Percentiles rank a stretch among this genome's conserved stretches.
Evolutionary conservation across 2,113 vertebrate genomes (phyloP).

Genomic region (Notechis scutatus): DNA sequence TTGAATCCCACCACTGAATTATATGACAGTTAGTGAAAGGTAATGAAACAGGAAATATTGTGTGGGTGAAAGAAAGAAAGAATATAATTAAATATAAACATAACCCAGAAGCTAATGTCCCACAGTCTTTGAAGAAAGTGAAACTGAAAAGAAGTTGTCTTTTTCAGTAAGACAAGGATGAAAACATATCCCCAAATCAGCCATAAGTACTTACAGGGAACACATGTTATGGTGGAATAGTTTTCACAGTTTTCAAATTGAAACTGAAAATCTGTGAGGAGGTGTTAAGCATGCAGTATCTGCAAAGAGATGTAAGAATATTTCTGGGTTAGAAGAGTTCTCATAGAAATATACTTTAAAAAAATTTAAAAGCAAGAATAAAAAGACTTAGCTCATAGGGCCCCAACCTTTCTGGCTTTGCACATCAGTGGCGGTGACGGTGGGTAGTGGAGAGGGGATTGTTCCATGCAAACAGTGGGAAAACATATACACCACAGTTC

Average conservation of each 20-base stretch:
- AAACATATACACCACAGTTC: too few species aligned
- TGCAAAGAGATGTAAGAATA: too few species aligned
- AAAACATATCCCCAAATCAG: background rate
- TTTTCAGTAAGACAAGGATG: background rate
- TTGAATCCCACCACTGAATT: background rate
- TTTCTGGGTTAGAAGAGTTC: too few species aligned
- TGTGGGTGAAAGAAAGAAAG: background rate
- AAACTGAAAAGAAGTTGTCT: background rate
- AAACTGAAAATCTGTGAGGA: background rate
- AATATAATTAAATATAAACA: background rate
- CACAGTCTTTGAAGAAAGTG: background rate
- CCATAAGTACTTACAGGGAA: background rate
- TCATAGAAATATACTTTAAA: too few species aligned
- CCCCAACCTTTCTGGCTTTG: too few species aligned
- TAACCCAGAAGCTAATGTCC: background rate
- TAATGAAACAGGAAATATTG: background rate
- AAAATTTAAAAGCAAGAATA: too few species aligned
- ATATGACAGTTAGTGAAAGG: background rate
- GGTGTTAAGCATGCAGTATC: too few species aligned
- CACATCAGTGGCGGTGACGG: too few species aligned
- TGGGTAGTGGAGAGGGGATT: too few species aligned
- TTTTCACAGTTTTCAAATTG: background rate
- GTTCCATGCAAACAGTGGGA: too few species aligned
- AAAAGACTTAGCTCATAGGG: too few species aligned
- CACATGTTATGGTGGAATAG: background rate